phyloP scores from a whole-genome alignment of 1,140 invertebrate species.

The Psix sp. region DNA sequence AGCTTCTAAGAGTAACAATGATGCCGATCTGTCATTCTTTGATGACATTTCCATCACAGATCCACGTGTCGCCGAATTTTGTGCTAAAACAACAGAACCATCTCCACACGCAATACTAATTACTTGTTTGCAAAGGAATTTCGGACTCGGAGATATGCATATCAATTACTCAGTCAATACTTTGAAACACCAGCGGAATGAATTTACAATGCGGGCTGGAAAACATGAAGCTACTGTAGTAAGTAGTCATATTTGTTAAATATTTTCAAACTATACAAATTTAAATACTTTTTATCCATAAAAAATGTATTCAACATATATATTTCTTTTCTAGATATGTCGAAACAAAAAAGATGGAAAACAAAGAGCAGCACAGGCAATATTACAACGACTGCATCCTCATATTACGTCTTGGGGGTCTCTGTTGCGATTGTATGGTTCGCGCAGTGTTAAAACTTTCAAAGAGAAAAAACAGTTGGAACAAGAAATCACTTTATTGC shows the following conservation, averaged over 20 bases:
- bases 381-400: conserved; percentile 93
- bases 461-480: conserved; percentile 97
- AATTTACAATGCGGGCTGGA: conserved; percentile 96
- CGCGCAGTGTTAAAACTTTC: conserved; percentile 92
- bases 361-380: conserved; percentile 96
- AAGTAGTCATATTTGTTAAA: no score
- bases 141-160: conserved; percentile 91
- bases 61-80: conserved; percentile 94
- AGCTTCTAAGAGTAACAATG: conserved; percentile 71
- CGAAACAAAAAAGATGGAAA: conserved; percentile 99
- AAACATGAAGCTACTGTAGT: conserved; percentile 91
- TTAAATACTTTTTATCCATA: no score
- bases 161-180: conserved; percentile 93
- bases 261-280: no score
- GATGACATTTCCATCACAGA: conserved; percentile 95
- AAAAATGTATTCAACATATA: neutral
- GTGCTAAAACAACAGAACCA: conserved; percentile 95
- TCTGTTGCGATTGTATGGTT: conserved; percentile 93
- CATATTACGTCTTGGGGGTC: conserved; percentile 97
- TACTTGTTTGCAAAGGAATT: conserved; percentile 95
- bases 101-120: conserved; percentile 95
- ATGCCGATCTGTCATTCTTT: conserved; percentile 85
- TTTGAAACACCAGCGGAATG: conserved; percentile 93
- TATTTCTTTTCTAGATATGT: conserved; percentile 78
- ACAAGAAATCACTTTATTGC: conserved; percentile 93